Percentiles rank a stretch among this genome's conserved stretches.
phyloP scores from a whole-genome alignment of 2,113 vertebrate species.

The Cyanoliseus patagonus region DNA sequence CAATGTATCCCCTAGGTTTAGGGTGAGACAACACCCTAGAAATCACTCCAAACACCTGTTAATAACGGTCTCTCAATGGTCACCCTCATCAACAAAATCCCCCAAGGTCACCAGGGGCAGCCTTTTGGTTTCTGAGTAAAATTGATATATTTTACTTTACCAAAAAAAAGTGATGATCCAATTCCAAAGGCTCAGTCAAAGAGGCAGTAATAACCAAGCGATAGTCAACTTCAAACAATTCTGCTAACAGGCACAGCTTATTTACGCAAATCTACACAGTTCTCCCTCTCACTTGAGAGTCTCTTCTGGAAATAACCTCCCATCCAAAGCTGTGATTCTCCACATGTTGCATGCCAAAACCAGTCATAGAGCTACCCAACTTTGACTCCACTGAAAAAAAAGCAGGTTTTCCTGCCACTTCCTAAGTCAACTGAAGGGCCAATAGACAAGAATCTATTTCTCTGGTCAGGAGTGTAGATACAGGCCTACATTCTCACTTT shows the following conservation, averaged over 20 bases:
- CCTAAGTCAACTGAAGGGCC: not conserved
- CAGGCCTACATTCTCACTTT: not conserved
- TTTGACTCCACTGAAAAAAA: not conserved
- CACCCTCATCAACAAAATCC: not conserved
- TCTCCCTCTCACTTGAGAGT: not conserved
- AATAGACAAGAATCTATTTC: not conserved
- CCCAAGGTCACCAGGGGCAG: not conserved
- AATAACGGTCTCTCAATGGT: not conserved
- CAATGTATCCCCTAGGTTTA: not conserved
- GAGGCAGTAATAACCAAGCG: not conserved
- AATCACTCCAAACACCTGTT: not conserved
- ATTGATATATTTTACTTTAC: not conserved
- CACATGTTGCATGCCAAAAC: not conserved
- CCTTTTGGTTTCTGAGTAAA: not conserved
- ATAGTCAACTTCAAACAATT: not conserved
- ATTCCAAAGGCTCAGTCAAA: not conserved
- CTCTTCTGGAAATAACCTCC: not conserved
- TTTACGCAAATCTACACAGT: not conserved
- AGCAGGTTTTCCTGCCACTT: not conserved
- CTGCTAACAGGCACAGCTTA: not conserved
- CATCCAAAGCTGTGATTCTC: not conserved
- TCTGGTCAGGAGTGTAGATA: not conserved
- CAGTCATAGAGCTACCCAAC: not conserved
- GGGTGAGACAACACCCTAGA: not conserved
- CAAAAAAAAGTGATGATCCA: not conserved